Base-by-base conservation (phyloP, 2,797 vertebrate genomes). In the Lepus oiostolus region DNA sequence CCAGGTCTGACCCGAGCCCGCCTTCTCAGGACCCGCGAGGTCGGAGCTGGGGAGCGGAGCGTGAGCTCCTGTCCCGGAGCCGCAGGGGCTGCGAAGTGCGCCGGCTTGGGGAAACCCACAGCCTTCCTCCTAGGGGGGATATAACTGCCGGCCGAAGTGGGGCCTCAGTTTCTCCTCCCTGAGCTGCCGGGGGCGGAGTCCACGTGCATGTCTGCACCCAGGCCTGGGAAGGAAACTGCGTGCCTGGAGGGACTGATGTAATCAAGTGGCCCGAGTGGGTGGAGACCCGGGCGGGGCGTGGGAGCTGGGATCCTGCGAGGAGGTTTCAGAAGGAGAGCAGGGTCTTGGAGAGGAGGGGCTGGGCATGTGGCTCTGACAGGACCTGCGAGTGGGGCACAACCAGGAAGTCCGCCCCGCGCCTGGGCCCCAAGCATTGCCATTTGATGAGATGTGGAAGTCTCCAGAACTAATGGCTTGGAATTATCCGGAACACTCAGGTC, bases 1-100 rank as follows among this genome's bases (percentile, higher is more conserved):
- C 8, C 10, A 0, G 24, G 4, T 30, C 54, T 0, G 50, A 65
- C 30, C 4, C 0, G 32, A 3, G 47, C 2, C 30, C 2, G 14
- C 38, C 74, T 30, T 26, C 32, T 13, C 28, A 0, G 14, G 52
- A 16, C 28, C 26, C 3, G 0, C 4, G 4, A 3, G 38, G 84
- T 68, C 60, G 0, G 11, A 60, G 35, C 26, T 38, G 5, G 35
- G 38, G 2, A 1, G 62, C 4, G 0, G 32, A 19, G 10, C 5
- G 1, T 26, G 16, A 75, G 26, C 9, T 19, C 72, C 54, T 38
- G 50, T 3, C 17, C n/a, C 0, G 1, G 75, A 35, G 35, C 42
- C 35, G 21, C 82, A 47, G 35, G 12, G 62, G 58, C 58, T 14
- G 88, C 47, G 5, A 75, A 74, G 74, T 14, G 58, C 17, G 16